Percentiles rank a stretch among this genome's conserved stretches.
Evolutionary conservation across 2,113 vertebrate species (phyloP).

Genomic region (Cyanoramphus novaezelandiae): DNA sequence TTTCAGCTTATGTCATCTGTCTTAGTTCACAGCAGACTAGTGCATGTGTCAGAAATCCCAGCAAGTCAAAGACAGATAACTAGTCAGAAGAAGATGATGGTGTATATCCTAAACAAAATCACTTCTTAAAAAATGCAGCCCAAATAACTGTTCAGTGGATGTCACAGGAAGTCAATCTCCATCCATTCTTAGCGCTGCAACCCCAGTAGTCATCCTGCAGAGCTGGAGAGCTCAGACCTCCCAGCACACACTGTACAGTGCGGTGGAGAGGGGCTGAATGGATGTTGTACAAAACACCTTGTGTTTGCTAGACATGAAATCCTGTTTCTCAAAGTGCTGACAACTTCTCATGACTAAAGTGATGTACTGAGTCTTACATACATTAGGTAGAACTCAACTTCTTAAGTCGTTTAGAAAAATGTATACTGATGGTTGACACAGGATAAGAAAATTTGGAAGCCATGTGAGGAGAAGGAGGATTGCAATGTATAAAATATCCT

Average conservation of each 20-base stretch:
- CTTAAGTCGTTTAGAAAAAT: neutral
- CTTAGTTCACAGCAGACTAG: neutral
- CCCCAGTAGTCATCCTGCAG: neutral
- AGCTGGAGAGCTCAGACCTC: neutral
- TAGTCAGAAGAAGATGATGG: neutral
- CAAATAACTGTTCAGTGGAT: neutral
- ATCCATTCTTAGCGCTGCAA: neutral
- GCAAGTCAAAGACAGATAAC: neutral
- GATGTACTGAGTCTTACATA: neutral
- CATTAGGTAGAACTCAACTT: neutral
- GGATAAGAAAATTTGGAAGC: neutral
- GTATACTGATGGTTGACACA: neutral
- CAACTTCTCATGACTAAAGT: neutral
- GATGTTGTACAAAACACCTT: accelerated
- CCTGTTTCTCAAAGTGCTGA: neutral
- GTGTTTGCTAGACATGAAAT: neutral
- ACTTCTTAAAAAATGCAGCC: neutral
- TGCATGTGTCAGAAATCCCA: neutral
- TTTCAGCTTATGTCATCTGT: neutral
- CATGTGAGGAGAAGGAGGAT: neutral
- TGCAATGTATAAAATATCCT: neutral
- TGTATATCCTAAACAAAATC: neutral
- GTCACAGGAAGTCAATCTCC: neutral
- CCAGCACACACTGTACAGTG: neutral
- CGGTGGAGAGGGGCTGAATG: neutral